Percentiles rank a stretch among this genome's conserved stretches.
phyloP scores from a whole-genome alignment of 2,113 vertebrate species.

The Coreoperca whiteheadi region DNA sequence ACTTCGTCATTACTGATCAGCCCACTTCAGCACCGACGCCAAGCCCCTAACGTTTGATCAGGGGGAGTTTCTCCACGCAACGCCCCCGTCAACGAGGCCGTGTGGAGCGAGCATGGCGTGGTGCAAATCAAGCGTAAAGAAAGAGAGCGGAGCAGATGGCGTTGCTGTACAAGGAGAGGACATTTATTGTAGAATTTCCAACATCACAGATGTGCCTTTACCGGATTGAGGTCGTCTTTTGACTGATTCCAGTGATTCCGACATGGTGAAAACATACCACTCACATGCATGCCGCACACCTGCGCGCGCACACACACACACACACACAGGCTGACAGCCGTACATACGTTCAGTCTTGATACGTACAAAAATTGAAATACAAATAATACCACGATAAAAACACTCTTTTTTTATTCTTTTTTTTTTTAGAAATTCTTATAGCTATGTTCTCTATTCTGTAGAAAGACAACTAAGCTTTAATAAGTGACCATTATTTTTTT shows the following conservation, averaged over 20 bases:
- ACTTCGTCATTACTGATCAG: neutral
- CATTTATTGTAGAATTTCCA: conserved; percentile 78
- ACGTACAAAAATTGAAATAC: conserved; percentile 82
- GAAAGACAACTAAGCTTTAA: conserved; percentile 79
- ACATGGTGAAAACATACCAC: conserved; percentile 74
- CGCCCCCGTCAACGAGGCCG: rapidly evolving
- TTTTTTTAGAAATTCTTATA: conserved; percentile 79
- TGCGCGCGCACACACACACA: conserved; percentile 48
- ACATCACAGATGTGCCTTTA: conserved; percentile 77
- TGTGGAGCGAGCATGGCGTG: neutral
- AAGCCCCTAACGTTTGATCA: neutral
- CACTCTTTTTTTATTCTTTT: conserved; percentile 69
- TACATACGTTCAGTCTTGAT: conserved; percentile 77
- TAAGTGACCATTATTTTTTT: conserved; percentile 70
- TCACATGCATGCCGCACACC: conserved; percentile 70
- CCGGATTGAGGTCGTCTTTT: conserved; percentile 57
- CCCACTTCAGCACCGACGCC: neutral
- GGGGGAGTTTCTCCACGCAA: no score
- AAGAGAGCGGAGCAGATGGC: neutral
- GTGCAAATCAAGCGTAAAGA: neutral
- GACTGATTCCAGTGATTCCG: conserved; percentile 74
- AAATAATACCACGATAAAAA: conserved; percentile 81
- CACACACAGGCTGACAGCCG: conserved; percentile 48
- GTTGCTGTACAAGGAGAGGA: conserved; percentile 77
- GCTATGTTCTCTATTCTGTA: conserved; percentile 79